Conservation (phyloP, 2,797 vertebrate species). For the Oophaga sylvatica region DNA sequence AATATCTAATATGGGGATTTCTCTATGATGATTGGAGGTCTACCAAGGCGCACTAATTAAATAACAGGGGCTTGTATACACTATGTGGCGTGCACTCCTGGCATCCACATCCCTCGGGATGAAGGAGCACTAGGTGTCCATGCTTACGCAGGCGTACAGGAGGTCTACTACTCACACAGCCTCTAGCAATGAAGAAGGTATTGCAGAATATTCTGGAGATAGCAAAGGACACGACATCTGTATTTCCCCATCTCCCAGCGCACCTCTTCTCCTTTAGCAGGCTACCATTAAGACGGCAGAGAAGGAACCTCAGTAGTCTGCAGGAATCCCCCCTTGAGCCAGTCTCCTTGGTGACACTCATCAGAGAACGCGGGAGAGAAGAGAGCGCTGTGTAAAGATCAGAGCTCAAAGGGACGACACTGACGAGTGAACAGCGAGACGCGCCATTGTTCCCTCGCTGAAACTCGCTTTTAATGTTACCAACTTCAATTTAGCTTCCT, state of each 20-base stretch:
- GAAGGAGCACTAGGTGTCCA: not conserved
- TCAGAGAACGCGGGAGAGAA: conserved; percentile 28
- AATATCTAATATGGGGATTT: too few species aligned
- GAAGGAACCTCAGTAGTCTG: conserved; percentile 13
- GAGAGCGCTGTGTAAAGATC: conserved; percentile 34
- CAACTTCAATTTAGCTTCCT: conserved; percentile 28
- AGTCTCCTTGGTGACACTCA: conserved; percentile 40
- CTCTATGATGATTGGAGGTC: too few species aligned
- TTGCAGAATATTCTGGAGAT: not conserved
- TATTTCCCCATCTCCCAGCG: not conserved
- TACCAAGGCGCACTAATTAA: too few species aligned
- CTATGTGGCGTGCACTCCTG: not conserved
- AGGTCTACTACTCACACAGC: not conserved
- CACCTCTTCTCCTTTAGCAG: not conserved
- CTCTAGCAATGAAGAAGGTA: not conserved
- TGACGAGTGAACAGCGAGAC: conserved; percentile 12
- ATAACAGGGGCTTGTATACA: not conserved
- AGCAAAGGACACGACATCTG: not conserved
- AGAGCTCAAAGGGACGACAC: conserved; percentile 10
- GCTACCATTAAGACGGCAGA: not conserved
- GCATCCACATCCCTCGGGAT: not conserved
- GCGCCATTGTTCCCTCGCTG: conserved; percentile 11
- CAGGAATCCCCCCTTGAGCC: conserved; percentile 22
- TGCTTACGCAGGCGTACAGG: not conserved
- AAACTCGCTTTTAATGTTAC: conserved; percentile 31